Conservation (phyloP, 2,888 invertebrate species). For the Thereva unica region DNA sequence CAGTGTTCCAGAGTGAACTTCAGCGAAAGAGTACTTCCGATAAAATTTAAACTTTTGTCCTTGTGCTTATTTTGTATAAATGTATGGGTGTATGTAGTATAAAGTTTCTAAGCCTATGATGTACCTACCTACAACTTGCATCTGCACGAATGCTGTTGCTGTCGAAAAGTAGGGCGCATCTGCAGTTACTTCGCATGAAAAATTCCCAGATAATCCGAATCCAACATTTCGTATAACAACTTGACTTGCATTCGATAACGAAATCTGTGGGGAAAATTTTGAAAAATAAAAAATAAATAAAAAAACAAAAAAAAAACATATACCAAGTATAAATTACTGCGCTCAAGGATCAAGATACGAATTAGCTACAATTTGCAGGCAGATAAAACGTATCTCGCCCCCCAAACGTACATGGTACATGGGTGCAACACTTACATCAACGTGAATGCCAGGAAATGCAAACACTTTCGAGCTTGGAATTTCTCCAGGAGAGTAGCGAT, state of each 20-base stretch:
- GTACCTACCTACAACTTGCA: conserved; percentile 76
- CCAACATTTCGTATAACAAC: conserved; percentile 72
- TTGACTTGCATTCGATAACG: conserved; percentile 73
- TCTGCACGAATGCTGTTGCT: conserved; percentile 65
- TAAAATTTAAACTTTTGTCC: no score
- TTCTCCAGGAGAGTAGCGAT: conserved; percentile 78
- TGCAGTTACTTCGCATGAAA: conserved; percentile 78
- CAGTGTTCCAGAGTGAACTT: no score
- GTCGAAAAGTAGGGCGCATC: conserved; percentile 74
- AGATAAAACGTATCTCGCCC: no score
- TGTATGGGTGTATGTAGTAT: not conserved
- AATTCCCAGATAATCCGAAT: conserved; percentile 73
- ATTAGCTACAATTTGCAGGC: no score
- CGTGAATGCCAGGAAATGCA: conserved; percentile 72
- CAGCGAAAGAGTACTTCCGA: no score
- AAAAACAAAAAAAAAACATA: not conserved
- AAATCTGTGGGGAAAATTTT: conserved; percentile 62
- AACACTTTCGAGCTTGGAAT: conserved; percentile 74
- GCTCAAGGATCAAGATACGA: no score
- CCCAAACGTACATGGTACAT: no score
- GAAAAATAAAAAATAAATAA: no score
- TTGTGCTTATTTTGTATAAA: not conserved
- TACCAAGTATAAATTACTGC: no score
- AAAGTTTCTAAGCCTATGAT: not conserved
- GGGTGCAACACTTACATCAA: conserved; percentile 72